Evolutionary conservation across 1,140 invertebrate genomes (phyloP).

Genomic region (Ips nitidus): DNA sequence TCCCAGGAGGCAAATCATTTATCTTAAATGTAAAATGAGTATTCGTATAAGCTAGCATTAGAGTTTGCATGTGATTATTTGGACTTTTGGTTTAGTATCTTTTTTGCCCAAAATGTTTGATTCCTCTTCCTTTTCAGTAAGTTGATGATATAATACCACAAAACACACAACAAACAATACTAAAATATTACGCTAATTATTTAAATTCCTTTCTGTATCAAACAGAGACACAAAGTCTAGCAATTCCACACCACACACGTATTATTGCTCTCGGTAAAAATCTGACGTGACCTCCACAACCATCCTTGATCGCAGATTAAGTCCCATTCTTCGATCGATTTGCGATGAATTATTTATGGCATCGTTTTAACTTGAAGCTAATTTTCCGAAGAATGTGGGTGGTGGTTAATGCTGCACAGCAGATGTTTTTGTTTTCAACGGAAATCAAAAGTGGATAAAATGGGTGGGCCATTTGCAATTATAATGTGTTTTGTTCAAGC

Average conservation of each 20-base stretch:
- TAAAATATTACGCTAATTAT: too few relatives aligned
- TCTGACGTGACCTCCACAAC: neutral
- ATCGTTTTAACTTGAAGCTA: neutral
- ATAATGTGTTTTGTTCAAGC: neutral
- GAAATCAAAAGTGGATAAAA: too few relatives aligned
- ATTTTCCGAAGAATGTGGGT: conserved; percentile 1
- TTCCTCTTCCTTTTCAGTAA: too few relatives aligned
- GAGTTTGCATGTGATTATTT: too few relatives aligned
- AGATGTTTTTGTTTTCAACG: neutral
- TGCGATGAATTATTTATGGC: conserved; percentile 3
- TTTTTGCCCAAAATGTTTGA: too few relatives aligned
- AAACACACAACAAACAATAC: too few relatives aligned
- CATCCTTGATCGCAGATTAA: conserved; percentile 2
- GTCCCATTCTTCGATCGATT: conserved; percentile 4
- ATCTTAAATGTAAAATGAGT: too few relatives aligned
- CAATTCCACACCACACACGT: neutral
- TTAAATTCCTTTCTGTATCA: too few relatives aligned
- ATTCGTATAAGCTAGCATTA: too few relatives aligned
- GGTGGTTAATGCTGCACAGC: neutral
- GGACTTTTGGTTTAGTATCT: too few relatives aligned
- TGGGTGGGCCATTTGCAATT: neutral
- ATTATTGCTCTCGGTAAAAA: neutral
- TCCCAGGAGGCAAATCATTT: too few relatives aligned
- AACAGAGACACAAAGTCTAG: neutral
- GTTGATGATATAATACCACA: too few relatives aligned